Percentiles rank a stretch among this genome's conserved stretches.
Evolutionary conservation across 2,888 invertebrate species (phyloP).

Genomic region (Acrobasis suavella): DNA sequence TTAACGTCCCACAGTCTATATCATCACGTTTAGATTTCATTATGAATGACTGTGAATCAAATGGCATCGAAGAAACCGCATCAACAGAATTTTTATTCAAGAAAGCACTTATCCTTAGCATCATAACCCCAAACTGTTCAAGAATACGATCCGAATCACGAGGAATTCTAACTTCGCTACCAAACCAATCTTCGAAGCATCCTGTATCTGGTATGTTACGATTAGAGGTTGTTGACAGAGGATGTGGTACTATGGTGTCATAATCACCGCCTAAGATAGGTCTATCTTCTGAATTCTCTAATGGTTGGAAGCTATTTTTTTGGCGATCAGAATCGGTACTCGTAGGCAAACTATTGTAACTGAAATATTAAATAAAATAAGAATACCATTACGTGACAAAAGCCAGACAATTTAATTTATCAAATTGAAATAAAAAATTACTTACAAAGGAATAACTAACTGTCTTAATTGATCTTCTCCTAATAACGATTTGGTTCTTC

Average conservation of each 20-base stretch:
- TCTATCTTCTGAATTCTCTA: slow-evolving; percentile 37
- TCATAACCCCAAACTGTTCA: slow-evolving; percentile 71
- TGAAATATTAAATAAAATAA: slow-evolving; percentile 33
- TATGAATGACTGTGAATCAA: slow-evolving; percentile 31
- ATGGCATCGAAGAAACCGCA: slow-evolving; percentile 37
- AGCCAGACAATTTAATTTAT: not conserved
- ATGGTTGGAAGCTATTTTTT: slow-evolving; percentile 34
- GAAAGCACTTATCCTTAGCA: slow-evolving; percentile 61
- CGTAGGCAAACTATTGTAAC: slow-evolving; percentile 41
- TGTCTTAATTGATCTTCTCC: slow-evolving; percentile 69
- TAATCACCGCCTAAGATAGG: slow-evolving; percentile 37
- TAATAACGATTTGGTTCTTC: slow-evolving; percentile 71
- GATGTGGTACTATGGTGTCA: slow-evolving; percentile 38
- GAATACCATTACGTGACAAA: not conserved
- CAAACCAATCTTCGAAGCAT: slow-evolving; percentile 63
- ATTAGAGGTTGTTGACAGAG: slow-evolving; percentile 42
- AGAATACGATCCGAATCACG: slow-evolving; percentile 68
- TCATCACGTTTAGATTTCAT: slow-evolving; percentile 32
- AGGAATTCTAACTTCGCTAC: slow-evolving; percentile 60
- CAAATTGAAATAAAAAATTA: slow-evolving; percentile 23
- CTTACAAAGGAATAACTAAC: slow-evolving; percentile 64
- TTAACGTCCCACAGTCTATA: slow-evolving; percentile 40
- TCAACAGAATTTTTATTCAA: slow-evolving; percentile 47
- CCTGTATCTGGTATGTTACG: slow-evolving; percentile 49
- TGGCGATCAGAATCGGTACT: slow-evolving; percentile 26